Evolutionary conservation across 2,888 invertebrate genomes (phyloP).

Genomic region (Troides aeacus): DNA sequence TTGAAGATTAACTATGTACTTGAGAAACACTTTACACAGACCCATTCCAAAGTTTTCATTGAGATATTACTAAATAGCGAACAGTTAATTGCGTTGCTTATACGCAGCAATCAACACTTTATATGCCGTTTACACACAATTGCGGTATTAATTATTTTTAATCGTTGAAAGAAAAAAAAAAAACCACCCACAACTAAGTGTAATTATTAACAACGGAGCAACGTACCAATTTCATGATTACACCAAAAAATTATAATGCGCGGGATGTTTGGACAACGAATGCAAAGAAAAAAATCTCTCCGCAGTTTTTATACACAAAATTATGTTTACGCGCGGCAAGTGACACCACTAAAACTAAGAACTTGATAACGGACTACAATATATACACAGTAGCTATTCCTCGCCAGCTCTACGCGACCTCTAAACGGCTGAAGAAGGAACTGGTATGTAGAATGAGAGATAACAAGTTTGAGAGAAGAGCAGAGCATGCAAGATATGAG

Average conservation of each 20-base stretch:
- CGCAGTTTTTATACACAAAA: conserved; percentile 62
- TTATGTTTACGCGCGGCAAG: conserved; percentile 46
- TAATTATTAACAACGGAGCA: conserved; percentile 25
- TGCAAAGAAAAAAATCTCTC: conserved; percentile 55
- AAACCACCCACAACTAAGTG: background rate
- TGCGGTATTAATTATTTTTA: background rate
- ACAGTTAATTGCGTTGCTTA: too few species aligned
- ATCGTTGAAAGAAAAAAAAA: conserved; percentile 4
- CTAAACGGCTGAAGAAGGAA: too few species aligned
- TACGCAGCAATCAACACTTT: too few species aligned
- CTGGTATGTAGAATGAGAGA: too few species aligned
- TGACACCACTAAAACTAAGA: conserved; percentile 34
- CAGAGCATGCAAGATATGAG: too few species aligned
- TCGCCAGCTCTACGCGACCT: too few species aligned
- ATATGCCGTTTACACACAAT: background rate
- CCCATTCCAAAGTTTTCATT: background rate
- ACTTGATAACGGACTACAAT: conserved; percentile 30
- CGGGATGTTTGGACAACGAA: conserved; percentile 47
- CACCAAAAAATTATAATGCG: conserved; percentile 36
- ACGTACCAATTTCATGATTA: conserved; percentile 70
- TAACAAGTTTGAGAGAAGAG: too few species aligned
- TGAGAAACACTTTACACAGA: background rate
- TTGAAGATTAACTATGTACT: background rate
- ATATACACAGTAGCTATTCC: too few species aligned
- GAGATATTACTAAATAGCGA: background rate